These are phyloP conservation scores for Julus scandinavius DNA, from an alignment of 2,888 invertebrate genomes.

Conservation along the genomic window DNA sequence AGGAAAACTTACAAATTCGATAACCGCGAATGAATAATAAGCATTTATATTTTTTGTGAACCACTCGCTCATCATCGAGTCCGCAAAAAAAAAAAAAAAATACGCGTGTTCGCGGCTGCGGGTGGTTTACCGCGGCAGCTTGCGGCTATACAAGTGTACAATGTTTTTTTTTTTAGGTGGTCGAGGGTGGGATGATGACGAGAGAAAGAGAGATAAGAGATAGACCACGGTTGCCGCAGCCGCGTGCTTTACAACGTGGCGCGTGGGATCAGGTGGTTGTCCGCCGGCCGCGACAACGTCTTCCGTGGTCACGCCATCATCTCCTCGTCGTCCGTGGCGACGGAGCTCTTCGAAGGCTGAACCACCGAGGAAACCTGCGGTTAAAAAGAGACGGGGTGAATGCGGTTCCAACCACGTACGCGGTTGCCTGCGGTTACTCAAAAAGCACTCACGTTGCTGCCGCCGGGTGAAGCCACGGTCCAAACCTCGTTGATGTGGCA, in stretches of 20 bases:
- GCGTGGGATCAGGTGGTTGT: neutral
- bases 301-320: slow-evolving; percentile 53
- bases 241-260: neutral
- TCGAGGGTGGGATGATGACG: neutral
- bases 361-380: slow-evolving; percentile 45
- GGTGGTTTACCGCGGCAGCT: neutral
- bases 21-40: no score
- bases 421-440: no score
- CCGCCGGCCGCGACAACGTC: slow-evolving; percentile 16
- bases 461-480: slow-evolving; percentile 46
- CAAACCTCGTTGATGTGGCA: slow-evolving; percentile 48
- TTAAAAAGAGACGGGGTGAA: neutral
- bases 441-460: slow-evolving; percentile 48
- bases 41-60: no score
- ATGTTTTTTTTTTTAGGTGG: neutral
- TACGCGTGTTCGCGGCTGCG: no score
- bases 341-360: slow-evolving; percentile 37
- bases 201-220: neutral
- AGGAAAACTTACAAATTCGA: no score
- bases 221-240: slow-evolving; percentile 37
- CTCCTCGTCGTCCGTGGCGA: slow-evolving; percentile 39
- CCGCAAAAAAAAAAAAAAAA: no score
- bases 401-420: no score
- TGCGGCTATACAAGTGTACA: slow-evolving; percentile 21
- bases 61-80: no score